Evolutionary conservation across 2,797 vertebrate genomes (phyloP), one percentile per base, ranked within the genome.

Genomic region (Bradypus variegatus): DNA sequence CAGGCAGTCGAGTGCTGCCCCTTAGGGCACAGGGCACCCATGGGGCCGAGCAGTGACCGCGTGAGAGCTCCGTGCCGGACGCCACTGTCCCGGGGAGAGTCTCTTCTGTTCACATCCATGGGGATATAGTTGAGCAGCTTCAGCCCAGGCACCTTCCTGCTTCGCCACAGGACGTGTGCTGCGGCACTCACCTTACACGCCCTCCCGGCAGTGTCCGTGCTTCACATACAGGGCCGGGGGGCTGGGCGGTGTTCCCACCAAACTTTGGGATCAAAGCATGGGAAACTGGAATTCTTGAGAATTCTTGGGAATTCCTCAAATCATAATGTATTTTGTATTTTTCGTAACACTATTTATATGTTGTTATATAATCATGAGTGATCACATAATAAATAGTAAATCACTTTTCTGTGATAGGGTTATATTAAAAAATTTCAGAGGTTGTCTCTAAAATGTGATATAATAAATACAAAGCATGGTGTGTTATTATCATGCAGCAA

Each of bases 311-410:
- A 70, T 50, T 72, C 75, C 21, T n/a, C n/a, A 36, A 25, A n/a
- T 60, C 8, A 8, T 73, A 8, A 69, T 29, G 21, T 36, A 16
- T 31, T 60, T 31, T 64, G 2, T 48, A 60, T 38, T 84, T 53
- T 73, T n/a, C 18, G 58, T 50, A 33, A 45, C 23, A 15, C 38
- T 48, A 33, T 62, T 50, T 70, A 25, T 0, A 48, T n/a, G 36
- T 65, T 27, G 45, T 23, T 31, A 21, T 45, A 19, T 23, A 41
- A 13, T 38, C 38, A 33, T 41, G 31, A 78, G 29, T 2, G 4
- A 55, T 58, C 12, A 1, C 0, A 27, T 33, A 10, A 76, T 23
- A 67, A 12, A 18, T 18, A 38, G 13, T 2, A 13, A 3, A 1
- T 33, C 16, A 18, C 1, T 18, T 38, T 41, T 76, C 41, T 29